Conservation (phyloP, 30 jellyfish, hydroid and myxozoan species). For the Aurelia sp. region DNA sequence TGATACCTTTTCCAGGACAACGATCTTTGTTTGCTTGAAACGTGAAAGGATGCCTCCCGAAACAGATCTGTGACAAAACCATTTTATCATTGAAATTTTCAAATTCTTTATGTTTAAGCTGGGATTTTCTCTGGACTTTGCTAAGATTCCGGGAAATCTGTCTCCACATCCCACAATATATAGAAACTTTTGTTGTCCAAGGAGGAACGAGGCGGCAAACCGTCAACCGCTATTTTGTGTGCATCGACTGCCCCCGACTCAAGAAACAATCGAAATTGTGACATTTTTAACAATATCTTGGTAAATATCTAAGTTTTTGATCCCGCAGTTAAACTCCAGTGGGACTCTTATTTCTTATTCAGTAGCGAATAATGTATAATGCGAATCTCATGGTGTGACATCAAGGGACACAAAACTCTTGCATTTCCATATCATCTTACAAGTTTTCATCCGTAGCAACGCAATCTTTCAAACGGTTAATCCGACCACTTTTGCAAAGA, state of each 20-base stretch:
- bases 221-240: too few species aligned
- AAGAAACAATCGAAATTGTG: slow-evolving; percentile 19
- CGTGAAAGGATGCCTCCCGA: too few species aligned
- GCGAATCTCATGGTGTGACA: slow-evolving; percentile 71
- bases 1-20: too few species aligned
- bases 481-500: slow-evolving; percentile 56
- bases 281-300: not conserved
- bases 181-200: too few species aligned
- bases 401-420: slow-evolving; percentile 61
- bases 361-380: slow-evolving; percentile 52
- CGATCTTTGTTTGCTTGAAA: too few species aligned
- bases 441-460: not conserved
- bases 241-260: not conserved
- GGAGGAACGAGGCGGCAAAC: too few species aligned
- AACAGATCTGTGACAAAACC: not conserved
- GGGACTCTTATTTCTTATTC: slow-evolving; percentile 54
- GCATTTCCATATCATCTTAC: slow-evolving; percentile 28
- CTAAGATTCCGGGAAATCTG: slow-evolving; percentile 36
- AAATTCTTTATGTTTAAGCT: slow-evolving; percentile 32
- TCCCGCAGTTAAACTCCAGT: slow-evolving; percentile 66
- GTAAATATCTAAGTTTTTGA: slow-evolving; percentile 36
- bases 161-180: slow-evolving; percentile 26
- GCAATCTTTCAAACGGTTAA: slow-evolving; percentile 47
- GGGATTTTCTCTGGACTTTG: slow-evolving; percentile 69
- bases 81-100: slow-evolving; percentile 9